A percentile compares a stretch with the other conserved stretches of the same genome.
phyloP scores from a whole-genome alignment of 2,888 invertebrate genomes.

The Pristionchus entomophagus region DNA sequence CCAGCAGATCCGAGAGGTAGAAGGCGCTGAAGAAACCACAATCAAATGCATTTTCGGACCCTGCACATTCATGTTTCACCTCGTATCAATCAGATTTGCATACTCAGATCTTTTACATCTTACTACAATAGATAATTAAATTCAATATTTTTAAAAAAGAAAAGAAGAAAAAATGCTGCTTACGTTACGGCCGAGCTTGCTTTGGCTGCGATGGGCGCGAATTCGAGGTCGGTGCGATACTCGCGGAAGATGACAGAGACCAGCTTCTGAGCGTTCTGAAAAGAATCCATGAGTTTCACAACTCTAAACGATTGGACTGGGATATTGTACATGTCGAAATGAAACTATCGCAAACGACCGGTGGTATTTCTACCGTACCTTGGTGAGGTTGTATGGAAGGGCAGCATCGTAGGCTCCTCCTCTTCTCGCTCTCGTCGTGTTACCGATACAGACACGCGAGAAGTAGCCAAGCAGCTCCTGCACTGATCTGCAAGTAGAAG shows the following conservation, averaged over 20 bases:
- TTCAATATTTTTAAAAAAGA: background rate
- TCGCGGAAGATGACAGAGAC: conserved; percentile 15
- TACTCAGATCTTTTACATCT: background rate
- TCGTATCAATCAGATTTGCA: background rate
- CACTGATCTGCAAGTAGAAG: background rate
- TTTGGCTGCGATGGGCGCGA: background rate
- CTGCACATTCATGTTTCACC: background rate
- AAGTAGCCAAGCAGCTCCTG: conserved; percentile 34
- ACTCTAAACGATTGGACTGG: too few species aligned
- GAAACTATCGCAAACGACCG: too few species aligned
- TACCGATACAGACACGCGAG: conserved; percentile 46
- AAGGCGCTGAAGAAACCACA: background rate
- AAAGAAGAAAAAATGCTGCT: background rate
- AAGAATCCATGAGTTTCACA: too few species aligned
- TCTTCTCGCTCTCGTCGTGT: conserved; percentile 6
- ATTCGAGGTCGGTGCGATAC: conserved; percentile 8
- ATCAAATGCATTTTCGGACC: background rate
- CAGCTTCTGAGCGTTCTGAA: conserved; percentile 18
- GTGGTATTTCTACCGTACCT: background rate
- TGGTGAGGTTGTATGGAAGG: conserved; percentile 23
- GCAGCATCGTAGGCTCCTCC: background rate
- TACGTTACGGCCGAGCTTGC: background rate
- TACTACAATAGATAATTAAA: background rate
- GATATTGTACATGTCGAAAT: too few species aligned
- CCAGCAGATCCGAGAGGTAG: conserved; percentile 33